Evolutionary conservation across 2,113 vertebrate genomes (phyloP), one percentile per base, ranked within the genome.

Genomic region (Dunckerocampus dactyliophorus): DNA sequence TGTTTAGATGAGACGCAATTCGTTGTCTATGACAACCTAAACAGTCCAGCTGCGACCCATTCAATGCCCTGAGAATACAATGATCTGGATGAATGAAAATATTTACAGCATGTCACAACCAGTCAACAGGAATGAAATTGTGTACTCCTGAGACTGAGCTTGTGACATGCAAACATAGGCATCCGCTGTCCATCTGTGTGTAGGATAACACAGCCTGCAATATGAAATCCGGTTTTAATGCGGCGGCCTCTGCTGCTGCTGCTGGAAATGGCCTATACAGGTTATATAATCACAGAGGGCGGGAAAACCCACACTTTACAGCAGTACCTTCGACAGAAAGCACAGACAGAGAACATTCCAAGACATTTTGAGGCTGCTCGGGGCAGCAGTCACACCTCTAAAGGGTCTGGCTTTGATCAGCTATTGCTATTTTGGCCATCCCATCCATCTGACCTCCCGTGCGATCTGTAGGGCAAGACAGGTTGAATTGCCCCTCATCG

Each of bases 211-310:
- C 17, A 71, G 74, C 69, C 68, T 31, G 60, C 69, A 76, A 51
- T 68, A 69, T 62, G 59, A 80, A 82, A 86, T 86, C 71, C 83
- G 87, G 74, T 85, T 85, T 82, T 82, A 87, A 85, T 84, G 83
- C 77, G 68, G 63, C 73, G 31, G 65, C 72, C 56, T 68, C 28
- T 47, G 72, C 58, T 42, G 63, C 72, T 50, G 72, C 80, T 73
- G 80, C 81, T 86, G 82, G 60, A 88, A 86, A 81, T 75, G 80
- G 85, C 86, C 82, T 84, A 81, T 81, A 75, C 81, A 75, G 55
- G 83, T 88, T 87, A 89, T 79, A 85, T 86, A 85, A 89, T 83
- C 85, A 71, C 78, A 82, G 76, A 86, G 86, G 85, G 83, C 82
- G 85, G 88, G 86, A 88, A 87, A 87, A 85, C 73, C 80, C 79